A percentile compares a stretch with the other conserved stretches of the same genome.
These are phyloP conservation scores for Sebastes iracundus DNA, from an alignment of 2,797 vertebrate species.

Conservation along the genomic window DNA sequence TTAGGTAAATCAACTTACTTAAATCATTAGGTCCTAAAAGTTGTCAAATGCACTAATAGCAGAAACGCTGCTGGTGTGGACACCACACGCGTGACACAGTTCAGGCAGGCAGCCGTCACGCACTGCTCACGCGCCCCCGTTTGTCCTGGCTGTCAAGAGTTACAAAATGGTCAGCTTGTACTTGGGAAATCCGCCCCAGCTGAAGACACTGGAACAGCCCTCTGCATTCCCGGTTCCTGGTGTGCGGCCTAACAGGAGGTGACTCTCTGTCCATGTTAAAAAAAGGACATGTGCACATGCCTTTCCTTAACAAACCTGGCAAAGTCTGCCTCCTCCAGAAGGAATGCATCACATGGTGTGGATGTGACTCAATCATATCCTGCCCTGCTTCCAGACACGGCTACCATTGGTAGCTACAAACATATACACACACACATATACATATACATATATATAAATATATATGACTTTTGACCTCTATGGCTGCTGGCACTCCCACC, in stretches of 20 bases:
- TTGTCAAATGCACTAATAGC: too few species aligned
- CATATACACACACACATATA: neutral
- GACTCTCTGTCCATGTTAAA: slow-evolving; percentile 54
- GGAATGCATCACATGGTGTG: slow-evolving; percentile 54
- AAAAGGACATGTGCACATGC: slow-evolving; percentile 77
- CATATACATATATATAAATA: neutral
- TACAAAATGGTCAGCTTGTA: neutral
- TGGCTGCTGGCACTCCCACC: slow-evolving; percentile 9
- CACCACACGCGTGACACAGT: too few species aligned
- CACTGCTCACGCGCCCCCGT: too few species aligned
- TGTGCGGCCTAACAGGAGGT: slow-evolving; percentile 18
- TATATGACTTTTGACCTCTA: slow-evolving; percentile 38
- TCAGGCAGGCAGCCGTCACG: too few species aligned
- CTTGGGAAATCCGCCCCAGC: neutral
- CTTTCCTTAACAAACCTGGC: slow-evolving; percentile 76
- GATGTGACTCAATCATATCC: slow-evolving; percentile 9
- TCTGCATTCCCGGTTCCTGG: slow-evolving; percentile 3
- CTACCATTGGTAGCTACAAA: slow-evolving; percentile 1
- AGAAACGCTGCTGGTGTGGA: too few species aligned
- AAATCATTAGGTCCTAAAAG: too few species aligned
- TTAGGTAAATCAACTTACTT: too few species aligned
- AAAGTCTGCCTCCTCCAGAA: slow-evolving; percentile 29
- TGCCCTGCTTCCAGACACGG: slow-evolving; percentile 12
- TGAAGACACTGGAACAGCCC: neutral
- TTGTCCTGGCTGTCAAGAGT: neutral